Evolutionary conservation across 1,140 invertebrate genomes (phyloP), one percentile per base, ranked within the genome.

Genomic region (Chironomus striatipennis): DNA sequence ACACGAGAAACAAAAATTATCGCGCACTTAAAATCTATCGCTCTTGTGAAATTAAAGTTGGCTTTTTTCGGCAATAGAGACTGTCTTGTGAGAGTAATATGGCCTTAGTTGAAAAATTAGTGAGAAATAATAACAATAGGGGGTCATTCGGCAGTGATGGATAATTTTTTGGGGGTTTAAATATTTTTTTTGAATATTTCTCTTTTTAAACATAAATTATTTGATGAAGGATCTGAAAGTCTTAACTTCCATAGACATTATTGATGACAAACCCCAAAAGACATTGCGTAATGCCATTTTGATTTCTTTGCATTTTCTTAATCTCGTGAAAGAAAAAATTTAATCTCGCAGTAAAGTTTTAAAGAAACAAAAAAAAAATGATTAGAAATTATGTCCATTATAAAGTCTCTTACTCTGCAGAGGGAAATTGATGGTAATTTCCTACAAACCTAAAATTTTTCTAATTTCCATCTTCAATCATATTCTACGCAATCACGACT

Each of bases 1-100:
- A 70, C 65, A 20, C 17, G 65, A 70, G 18, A 18, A 18, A 70
- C 10, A 70, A 20, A 70, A 70, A 70, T 70, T 70, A 70, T 70
- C 65, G 17, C 65, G 18, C 65, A 70, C 65, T 70, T 70, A 18
- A 20, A 18, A 70, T 70, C 65, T 70, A 57, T 57, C n/a, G 47
- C 47, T 57, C n/a, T 57, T 57, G 12, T 12, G 12, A n/a, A 57
- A 57, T 57, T 57, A 57, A 57, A 57, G 47, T 57, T 57, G 12
- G 24, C 24, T 34, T 34, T 34, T 34, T 34, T 34, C 12, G 12
- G 47, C 47, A 57, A 57, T 57, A 47, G 8, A 57, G 5, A 57
- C 47, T 57, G n/a, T 10, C 24, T 34, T 34, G 24, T 5, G 24
- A 34, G 24, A 34, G 24, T 5, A 34, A 5, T 34, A 34, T 2